These are phyloP conservation scores for Anoura caudifer DNA, from an alignment of 2,113 vertebrate genomes.

Conservation along the genomic window DNA sequence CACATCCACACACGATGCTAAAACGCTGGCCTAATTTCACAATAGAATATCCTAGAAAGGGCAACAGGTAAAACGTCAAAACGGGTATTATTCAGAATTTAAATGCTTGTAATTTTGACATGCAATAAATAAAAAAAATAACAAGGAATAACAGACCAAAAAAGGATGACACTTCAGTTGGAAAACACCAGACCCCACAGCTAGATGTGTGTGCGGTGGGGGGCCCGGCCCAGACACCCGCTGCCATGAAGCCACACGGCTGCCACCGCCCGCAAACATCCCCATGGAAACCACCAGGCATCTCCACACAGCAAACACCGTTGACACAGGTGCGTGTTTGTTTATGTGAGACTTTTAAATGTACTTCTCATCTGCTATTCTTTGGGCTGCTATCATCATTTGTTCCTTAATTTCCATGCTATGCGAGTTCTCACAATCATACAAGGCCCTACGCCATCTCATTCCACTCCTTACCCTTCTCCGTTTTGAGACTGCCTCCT, in stretches of 20 bases:
- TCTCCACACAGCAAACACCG: constrained; percentile 57
- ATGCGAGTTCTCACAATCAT: background rate
- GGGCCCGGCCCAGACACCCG: accelerated
- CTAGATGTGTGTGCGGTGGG: accelerated
- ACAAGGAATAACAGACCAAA: background rate
- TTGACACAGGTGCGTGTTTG: constrained; percentile 61
- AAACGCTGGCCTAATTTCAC: constrained; percentile 28
- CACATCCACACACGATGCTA: background rate
- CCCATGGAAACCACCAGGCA: constrained; percentile 27
- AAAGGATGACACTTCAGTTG: constrained; percentile 1
- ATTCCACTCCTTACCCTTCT: background rate
- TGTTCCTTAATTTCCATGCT: constrained; percentile 8
- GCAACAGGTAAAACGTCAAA: constrained; percentile 35
- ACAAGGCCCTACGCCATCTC: background rate
- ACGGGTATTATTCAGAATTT: background rate
- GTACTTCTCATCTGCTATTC: constrained; percentile 69
- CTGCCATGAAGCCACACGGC: background rate
- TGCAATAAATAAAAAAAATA: background rate
- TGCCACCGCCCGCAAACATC: background rate
- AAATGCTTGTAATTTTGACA: background rate
- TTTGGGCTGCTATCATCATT: constrained; percentile 64
- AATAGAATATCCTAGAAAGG: background rate
- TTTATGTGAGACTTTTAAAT: constrained; percentile 52
- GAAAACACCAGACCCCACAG: background rate
- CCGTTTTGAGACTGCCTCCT: background rate